A percentile compares a stretch with the other conserved stretches of the same genome.
Conservation (phyloP, 64 coral and sea anemone species). For the Hydrozoanthus tunicans region DNA sequence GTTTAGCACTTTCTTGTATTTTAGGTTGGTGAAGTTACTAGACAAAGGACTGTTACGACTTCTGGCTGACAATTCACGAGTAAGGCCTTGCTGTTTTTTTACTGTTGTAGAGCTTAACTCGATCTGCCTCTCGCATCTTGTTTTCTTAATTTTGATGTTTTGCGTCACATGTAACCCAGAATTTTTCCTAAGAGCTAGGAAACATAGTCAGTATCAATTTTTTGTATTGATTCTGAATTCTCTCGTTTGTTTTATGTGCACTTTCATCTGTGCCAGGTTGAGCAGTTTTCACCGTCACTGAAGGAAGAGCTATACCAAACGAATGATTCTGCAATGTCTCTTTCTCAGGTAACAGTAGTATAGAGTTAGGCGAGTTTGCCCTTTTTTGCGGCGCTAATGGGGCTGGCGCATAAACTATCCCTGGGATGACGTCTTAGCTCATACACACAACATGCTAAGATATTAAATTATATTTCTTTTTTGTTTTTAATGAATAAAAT, state of each 20-base stretch:
- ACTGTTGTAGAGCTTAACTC: not conserved
- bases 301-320: slow-evolving; percentile 65
- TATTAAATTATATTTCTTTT: too few relatives aligned
- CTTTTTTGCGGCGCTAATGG: too few relatives aligned
- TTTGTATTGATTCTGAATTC: too few relatives aligned
- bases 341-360: slow-evolving; percentile 57
- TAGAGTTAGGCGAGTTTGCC: not conserved
- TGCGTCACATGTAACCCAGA: too few relatives aligned
- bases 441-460: too few relatives aligned
- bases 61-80: slow-evolving; percentile 86
- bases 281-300: slow-evolving; percentile 78
- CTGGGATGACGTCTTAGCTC: too few relatives aligned
- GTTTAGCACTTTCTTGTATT: slow-evolving; percentile 13
- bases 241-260: too few relatives aligned
- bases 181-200: too few relatives aligned
- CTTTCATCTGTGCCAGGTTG: slow-evolving; percentile 59
- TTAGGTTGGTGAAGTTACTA: slow-evolving; percentile 60
- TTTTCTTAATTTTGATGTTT: not conserved
- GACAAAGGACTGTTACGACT: slow-evolving; percentile 91
- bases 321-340: slow-evolving; percentile 34
- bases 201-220: too few relatives aligned
- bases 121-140: not conserved
- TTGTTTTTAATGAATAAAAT: too few relatives aligned
- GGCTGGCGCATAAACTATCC: too few relatives aligned
- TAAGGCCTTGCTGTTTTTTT: not conserved